Evolutionary conservation across 2,888 invertebrate species (phyloP).

Genomic region (Drosophila kanekoi): DNA sequence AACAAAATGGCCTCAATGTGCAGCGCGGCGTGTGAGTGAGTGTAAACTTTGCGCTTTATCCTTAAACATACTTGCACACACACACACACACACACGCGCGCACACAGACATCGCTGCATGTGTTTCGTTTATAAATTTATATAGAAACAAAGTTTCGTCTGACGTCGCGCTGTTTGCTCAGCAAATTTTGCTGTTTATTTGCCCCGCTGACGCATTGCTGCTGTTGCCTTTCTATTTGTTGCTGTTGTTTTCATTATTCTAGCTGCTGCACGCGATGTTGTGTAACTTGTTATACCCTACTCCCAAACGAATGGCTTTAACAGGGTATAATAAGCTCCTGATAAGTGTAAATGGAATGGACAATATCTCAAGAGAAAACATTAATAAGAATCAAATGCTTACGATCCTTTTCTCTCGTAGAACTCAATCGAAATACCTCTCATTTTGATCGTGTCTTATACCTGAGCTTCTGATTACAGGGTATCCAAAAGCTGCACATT

Average conservation of each 20-base stretch:
- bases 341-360: no score
- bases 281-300: conserved; percentile 22
- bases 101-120: conserved; percentile 48
- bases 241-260: conserved; percentile 15
- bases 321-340: no score
- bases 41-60: conserved; percentile 78
- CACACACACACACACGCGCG: conserved; percentile 18
- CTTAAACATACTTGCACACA: conserved; percentile 59
- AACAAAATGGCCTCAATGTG: conserved; percentile 82
- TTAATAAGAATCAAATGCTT: no score
- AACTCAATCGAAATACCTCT: no score
- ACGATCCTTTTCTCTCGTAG: no score
- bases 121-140: conserved; percentile 78
- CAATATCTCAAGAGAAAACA: no score
- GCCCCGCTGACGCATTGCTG: conserved; percentile 71
- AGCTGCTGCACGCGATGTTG: conserved; percentile 52
- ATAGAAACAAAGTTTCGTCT: conserved; percentile 64
- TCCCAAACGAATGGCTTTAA: no score
- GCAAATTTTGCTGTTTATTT: conserved; percentile 76
- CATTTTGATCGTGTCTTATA: no score
- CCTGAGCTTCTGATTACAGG: no score
- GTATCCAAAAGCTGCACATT: no score
- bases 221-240: conserved; percentile 18
- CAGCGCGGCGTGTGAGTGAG: conserved; percentile 60
- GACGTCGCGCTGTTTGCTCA: conserved; percentile 58